phyloP scores from a whole-genome alignment of 2,888 invertebrate genomes.

The Brachyopa scutellaris region DNA sequence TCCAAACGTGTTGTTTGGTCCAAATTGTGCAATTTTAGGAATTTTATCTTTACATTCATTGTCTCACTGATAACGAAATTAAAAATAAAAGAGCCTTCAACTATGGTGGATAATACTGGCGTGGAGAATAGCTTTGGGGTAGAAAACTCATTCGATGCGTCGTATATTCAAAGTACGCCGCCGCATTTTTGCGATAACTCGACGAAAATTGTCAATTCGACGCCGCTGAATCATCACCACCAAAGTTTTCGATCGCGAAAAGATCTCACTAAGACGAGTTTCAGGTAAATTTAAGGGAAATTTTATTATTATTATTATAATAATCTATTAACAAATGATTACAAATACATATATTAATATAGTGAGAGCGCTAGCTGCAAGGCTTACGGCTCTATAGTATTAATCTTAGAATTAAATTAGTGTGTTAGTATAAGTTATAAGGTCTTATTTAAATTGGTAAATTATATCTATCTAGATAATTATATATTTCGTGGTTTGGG shows the following conservation, averaged over 20 bases:
- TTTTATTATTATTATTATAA: no score
- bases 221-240: constrained; percentile 79
- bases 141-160: constrained; percentile 76
- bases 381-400: no score
- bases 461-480: no score
- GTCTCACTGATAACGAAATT: constrained; percentile 76
- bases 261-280: constrained; percentile 77
- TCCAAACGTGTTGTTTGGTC: constrained; percentile 78
- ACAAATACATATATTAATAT: no score
- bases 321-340: no score
- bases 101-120: constrained; percentile 59
- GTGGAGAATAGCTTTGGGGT: constrained; percentile 73
- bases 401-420: no score
- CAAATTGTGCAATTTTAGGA: constrained; percentile 80
- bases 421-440: no score
- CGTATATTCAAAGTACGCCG: constrained; percentile 76
- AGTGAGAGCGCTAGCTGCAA: no score
- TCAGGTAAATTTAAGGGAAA: constrained; percentile 64
- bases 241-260: constrained; percentile 76
- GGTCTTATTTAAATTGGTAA: no score
- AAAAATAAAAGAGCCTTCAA: constrained; percentile 75
- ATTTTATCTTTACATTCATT: constrained; percentile 76
- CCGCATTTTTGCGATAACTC: constrained; percentile 69
- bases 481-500: no score
- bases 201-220: constrained; percentile 79